phyloP scores from a whole-genome alignment of 1,140 invertebrate species.

The Microplitis demolitor region DNA sequence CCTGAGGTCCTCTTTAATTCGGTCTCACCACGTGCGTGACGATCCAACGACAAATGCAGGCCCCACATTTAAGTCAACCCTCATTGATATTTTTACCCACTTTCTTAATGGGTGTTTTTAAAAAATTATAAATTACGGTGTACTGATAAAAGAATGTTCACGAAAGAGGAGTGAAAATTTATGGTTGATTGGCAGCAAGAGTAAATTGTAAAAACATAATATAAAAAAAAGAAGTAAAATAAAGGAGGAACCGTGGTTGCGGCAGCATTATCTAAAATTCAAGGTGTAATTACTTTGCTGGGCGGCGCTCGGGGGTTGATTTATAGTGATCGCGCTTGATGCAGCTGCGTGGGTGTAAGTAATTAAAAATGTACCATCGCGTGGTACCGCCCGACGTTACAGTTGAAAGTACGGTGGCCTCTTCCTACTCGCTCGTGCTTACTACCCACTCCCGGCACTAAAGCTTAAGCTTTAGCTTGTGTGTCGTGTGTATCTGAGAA shows the following conservation, averaged over 20 bases:
- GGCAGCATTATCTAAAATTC: constrained; percentile 65
- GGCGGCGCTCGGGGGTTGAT: constrained; percentile 56
- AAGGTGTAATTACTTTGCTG: constrained; percentile 64
- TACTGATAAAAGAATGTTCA: background rate
- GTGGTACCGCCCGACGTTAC: constrained; percentile 49
- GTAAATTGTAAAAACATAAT: constrained; percentile 5
- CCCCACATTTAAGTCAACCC: too few species aligned
- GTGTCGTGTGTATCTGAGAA: background rate
- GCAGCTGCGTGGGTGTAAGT: constrained; percentile 64
- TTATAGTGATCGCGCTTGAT: constrained; percentile 62
- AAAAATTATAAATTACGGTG: too few species aligned
- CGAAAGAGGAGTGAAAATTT: background rate
- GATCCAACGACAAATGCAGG: background rate
- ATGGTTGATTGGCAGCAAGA: constrained; percentile 10
- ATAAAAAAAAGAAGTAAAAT: constrained; percentile 11
- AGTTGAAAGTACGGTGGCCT: constrained; percentile 20
- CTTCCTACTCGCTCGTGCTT: background rate
- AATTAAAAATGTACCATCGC: constrained; percentile 65
- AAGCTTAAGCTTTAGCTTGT: background rate
- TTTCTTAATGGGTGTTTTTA: too few species aligned
- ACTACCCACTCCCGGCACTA: constrained; percentile 6
- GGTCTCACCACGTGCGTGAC: constrained; percentile 31
- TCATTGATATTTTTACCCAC: too few species aligned
- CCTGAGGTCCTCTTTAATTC: constrained; percentile 45
- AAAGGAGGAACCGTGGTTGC: constrained; percentile 54